Conservation (phyloP, 2,888 invertebrate genomes). For the Itoplectis maculator region DNA sequence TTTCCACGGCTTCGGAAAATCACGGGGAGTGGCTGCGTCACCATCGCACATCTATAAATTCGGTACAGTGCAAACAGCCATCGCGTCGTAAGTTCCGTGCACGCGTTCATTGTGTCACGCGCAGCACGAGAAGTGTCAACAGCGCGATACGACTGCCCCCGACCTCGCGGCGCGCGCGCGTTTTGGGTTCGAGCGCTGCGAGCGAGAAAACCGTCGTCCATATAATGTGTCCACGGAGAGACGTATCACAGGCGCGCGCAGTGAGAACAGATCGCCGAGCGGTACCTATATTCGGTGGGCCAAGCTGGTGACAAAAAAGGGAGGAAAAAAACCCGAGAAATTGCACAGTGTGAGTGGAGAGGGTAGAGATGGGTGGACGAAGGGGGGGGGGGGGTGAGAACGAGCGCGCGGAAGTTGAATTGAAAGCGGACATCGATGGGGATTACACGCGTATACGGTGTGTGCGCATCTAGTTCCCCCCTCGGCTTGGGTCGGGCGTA, state of each 20-base stretch:
- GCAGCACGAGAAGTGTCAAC: slow-evolving; percentile 33
- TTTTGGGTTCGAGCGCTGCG: background rate
- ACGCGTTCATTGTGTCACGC: slow-evolving; percentile 23
- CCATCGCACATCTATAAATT: slow-evolving; percentile 38
- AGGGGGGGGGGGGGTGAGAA: slow-evolving; percentile 48
- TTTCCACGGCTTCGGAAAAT: slow-evolving; percentile 30
- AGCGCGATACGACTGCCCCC: slow-evolving; percentile 29
- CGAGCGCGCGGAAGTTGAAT: slow-evolving; percentile 67
- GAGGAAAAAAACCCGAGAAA: slow-evolving; percentile 41
- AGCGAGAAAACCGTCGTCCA: slow-evolving; percentile 44
- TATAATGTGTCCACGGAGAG: slow-evolving; percentile 65
- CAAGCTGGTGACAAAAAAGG: slow-evolving; percentile 4
- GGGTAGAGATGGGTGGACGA: no score
- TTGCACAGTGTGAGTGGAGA: no score
- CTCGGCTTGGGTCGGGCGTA: slow-evolving; percentile 47
- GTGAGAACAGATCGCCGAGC: slow-evolving; percentile 33
- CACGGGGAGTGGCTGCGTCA: background rate
- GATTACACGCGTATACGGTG: slow-evolving; percentile 73
- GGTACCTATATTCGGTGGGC: slow-evolving; percentile 19
- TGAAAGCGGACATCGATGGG: slow-evolving; percentile 74
- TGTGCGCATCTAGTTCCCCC: slow-evolving; percentile 52
- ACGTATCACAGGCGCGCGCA: slow-evolving; percentile 47
- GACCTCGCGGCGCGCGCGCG: background rate
- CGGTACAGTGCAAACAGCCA: slow-evolving; percentile 28
- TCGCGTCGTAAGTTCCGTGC: slow-evolving; percentile 12